Conservation (phyloP, 2,797 vertebrate genomes). For the Lepilemur ruficaudatus region DNA sequence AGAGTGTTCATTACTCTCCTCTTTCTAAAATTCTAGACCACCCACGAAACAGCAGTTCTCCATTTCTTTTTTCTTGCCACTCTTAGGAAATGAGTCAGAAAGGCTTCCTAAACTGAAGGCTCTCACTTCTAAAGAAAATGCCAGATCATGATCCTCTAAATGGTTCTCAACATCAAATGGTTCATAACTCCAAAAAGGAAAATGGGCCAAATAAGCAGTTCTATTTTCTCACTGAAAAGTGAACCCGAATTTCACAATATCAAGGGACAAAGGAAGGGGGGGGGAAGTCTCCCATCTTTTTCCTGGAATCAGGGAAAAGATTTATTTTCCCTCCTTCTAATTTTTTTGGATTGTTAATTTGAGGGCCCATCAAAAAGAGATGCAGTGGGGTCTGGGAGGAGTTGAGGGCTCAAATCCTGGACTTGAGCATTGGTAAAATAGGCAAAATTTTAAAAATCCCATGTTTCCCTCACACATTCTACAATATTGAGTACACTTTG, state of each 20-base stretch:
- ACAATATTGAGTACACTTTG: background rate
- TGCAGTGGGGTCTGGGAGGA: background rate
- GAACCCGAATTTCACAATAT: background rate
- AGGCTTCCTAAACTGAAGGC: background rate
- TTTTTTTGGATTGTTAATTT: constrained; percentile 4
- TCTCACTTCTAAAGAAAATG: background rate
- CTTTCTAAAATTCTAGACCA: background rate
- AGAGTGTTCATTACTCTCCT: background rate
- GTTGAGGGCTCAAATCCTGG: background rate
- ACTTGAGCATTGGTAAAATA: background rate
- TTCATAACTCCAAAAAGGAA: background rate
- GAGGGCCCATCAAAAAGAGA: background rate
- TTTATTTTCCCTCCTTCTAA: background rate
- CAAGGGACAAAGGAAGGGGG: background rate
- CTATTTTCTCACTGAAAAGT: background rate
- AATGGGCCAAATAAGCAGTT: background rate
- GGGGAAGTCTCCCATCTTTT: background rate
- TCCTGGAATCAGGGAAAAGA: background rate
- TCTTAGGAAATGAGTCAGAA: constrained; percentile 26
- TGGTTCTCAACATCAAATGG: background rate
- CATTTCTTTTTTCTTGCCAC: background rate
- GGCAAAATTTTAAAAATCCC: background rate
- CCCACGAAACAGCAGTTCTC: background rate
- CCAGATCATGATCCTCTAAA: background rate
- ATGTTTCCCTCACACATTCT: background rate